These are phyloP conservation scores for Enteromius fasciolatus DNA, from an alignment of 2,797 vertebrate genomes.

Conservation along the genomic window DNA sequence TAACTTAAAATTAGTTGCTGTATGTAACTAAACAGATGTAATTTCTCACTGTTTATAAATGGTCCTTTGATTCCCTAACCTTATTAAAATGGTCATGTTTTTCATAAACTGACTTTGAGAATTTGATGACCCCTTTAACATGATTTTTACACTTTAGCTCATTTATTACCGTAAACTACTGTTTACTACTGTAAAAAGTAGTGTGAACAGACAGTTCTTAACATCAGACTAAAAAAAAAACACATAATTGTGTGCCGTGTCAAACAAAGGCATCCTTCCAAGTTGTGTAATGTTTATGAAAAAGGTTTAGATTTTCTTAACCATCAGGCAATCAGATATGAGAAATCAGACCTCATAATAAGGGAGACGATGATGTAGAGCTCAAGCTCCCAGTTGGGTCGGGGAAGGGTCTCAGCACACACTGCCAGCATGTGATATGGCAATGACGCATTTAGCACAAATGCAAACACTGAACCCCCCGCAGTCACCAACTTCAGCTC, in stretches of 20 bases:
- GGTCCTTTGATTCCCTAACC: too few species aligned
- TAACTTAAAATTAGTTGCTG: too few species aligned
- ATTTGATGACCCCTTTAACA: neutral
- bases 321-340: too few species aligned
- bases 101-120: too few species aligned
- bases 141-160: neutral
- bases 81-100: too few species aligned
- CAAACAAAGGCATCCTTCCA: neutral
- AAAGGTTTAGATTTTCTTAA: neutral
- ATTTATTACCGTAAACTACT: too few species aligned
- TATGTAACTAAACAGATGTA: too few species aligned
- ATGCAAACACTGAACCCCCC: conserved; percentile 93
- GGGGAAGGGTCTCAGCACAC: conserved; percentile 92
- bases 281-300: neutral
- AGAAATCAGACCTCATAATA: conserved; percentile 87
- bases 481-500: conserved; percentile 91
- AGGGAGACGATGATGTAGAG: conserved; percentile 93
- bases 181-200: neutral
- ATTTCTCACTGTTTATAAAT: too few species aligned
- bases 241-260: neutral
- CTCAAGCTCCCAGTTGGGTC: conserved; percentile 95
- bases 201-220: neutral
- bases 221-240: neutral
- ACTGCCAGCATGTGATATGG: conserved; percentile 96
- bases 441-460: conserved; percentile 93